Percentiles rank a stretch among this genome's conserved stretches.
Evolutionary conservation across 2,113 vertebrate species (phyloP).

Genomic region (Phoxinus phoxinus): DNA sequence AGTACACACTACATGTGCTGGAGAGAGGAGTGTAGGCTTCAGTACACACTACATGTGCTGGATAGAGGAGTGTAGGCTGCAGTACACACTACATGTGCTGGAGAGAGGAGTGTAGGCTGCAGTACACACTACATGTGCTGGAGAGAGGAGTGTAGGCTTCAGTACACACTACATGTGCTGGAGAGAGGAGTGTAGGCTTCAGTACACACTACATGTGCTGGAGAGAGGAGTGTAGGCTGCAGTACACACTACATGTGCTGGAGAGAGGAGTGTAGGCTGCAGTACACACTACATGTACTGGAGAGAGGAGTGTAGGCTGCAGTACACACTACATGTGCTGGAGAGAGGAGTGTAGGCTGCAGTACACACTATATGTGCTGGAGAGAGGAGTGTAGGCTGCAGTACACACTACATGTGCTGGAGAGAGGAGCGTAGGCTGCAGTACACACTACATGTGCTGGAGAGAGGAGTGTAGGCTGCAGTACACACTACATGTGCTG

Average conservation of each 20-base stretch:
- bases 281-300: slow-evolving; percentile 59
- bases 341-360: too few species aligned
- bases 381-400: too few species aligned
- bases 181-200: too few species aligned
- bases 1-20: slow-evolving; percentile 59
- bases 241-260: slow-evolving; percentile 59
- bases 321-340: slow-evolving; percentile 59
- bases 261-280: too few species aligned
- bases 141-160: too few species aligned
- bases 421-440: too few species aligned
- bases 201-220: slow-evolving; percentile 59
- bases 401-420: slow-evolving; percentile 59
- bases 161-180: slow-evolving; percentile 59
- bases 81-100: slow-evolving; percentile 59
- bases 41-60: slow-evolving; percentile 59
- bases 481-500: slow-evolving; percentile 59
- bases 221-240: too few species aligned
- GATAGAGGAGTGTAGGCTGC: too few species aligned
- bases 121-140: slow-evolving; percentile 59
- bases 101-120: too few species aligned
- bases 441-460: slow-evolving; percentile 59
- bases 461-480: too few species aligned
- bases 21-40: too few species aligned
- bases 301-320: too few species aligned
- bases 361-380: slow-evolving; percentile 59